Percentiles rank a stretch among this genome's conserved stretches.
Conservation (phyloP, 2,797 vertebrate genomes). For the Brachyrhaphis roseni region DNA sequence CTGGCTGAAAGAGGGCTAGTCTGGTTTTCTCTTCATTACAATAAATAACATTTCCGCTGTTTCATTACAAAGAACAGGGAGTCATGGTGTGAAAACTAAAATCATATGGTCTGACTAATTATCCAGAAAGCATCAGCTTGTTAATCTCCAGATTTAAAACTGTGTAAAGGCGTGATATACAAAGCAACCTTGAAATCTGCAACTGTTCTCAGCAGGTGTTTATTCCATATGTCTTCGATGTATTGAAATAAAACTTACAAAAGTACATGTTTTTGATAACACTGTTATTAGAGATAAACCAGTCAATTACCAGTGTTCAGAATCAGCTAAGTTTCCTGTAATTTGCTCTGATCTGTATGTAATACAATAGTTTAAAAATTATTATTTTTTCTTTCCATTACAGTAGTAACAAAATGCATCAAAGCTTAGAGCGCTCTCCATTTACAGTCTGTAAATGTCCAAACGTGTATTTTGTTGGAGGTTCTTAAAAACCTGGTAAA, state of each 20-base stretch:
- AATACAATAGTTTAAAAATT: neutral
- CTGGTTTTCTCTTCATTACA: neutral
- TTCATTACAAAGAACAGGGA: neutral
- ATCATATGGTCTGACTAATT: too few relatives aligned
- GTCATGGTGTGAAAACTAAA: neutral
- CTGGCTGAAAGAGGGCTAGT: neutral
- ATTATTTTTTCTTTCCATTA: neutral
- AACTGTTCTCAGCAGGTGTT: neutral
- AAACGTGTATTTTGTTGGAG: neutral
- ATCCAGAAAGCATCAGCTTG: too few relatives aligned
- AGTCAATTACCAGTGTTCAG: neutral
- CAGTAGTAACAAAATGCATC: neutral
- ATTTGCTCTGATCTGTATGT: neutral
- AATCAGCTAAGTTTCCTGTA: neutral
- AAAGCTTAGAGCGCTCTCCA: neutral
- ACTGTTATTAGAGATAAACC: neutral
- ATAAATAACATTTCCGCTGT: neutral
- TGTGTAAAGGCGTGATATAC: neutral
- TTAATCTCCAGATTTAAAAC: neutral
- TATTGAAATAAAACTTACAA: neutral
- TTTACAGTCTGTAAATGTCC: neutral
- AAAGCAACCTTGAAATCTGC: neutral
- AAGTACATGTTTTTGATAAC: neutral
- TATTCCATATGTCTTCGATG: neutral
- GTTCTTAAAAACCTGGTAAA: neutral